These are phyloP conservation scores for Copidosoma aretas DNA, from an alignment of 2,888 invertebrate species.

Conservation along the genomic window DNA sequence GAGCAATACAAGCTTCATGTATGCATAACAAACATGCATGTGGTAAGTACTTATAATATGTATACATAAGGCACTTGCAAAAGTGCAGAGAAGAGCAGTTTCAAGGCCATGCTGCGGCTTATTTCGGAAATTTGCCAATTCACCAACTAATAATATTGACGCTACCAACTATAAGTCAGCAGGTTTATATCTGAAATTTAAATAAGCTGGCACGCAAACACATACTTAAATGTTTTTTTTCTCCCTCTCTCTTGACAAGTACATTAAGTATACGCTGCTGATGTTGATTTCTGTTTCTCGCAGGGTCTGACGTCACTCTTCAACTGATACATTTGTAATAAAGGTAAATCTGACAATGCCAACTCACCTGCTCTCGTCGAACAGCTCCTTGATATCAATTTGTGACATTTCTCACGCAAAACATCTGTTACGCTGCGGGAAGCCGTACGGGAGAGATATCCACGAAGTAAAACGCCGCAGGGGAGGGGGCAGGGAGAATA, in stretches of 20 bases:
- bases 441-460: too few species aligned
- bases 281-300: too few species aligned
- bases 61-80: not conserved
- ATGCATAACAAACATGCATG: not conserved
- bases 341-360: constrained; percentile 7
- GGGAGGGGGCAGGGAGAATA: too few species aligned
- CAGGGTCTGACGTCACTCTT: not conserved
- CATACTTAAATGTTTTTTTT: too few species aligned
- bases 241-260: too few species aligned
- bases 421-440: constrained; percentile 52
- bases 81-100: not conserved
- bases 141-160: not conserved
- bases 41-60: too few species aligned
- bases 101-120: not conserved
- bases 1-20: too few species aligned
- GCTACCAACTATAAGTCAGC: too few species aligned
- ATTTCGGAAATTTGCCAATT: constrained; percentile 18
- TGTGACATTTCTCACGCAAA: constrained; percentile 61
- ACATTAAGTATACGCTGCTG: too few species aligned
- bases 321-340: not conserved
- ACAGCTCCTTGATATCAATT: constrained; percentile 60
- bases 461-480: too few species aligned
- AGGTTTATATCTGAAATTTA: constrained; percentile 13
- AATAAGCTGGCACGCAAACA: constrained; percentile 15
- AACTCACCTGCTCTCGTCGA: constrained; percentile 60